Base-by-base conservation (phyloP, 2,888 invertebrate genomes). In the Fragum fragum region DNA sequence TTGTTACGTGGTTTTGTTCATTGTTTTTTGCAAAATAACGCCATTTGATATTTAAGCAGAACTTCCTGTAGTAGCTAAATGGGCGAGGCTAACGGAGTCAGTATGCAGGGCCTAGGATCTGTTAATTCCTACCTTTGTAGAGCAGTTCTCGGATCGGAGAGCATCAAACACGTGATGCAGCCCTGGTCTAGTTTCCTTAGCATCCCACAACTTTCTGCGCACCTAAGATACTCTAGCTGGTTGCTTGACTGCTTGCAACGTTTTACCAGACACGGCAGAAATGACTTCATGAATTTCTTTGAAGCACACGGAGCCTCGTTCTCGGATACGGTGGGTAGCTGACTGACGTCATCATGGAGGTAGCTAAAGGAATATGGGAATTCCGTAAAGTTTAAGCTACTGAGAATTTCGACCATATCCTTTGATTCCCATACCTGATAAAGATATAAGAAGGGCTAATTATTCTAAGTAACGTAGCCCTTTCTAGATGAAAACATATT, bases 131-230 rank as follows among this genome's bases (percentile, higher is more conserved):
- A 70, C 70, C 55, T 29, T 32, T 70, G 11, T 3, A 70, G 1
- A 18, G 70, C 70, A 21, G 55, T 32, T 32, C 18, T 32, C 32
- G 66, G 14, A 3, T 68, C 85, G 0, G 82, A 72, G 26, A 87
- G 68, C 16, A 81, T 69, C 1, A 87, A 57, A 26, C 88, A 88
- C 26, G 86, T 82, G 29, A 88, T 79, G 53, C 88, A 88, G 21
- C 72, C 66, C 28, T 85, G 88, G 1, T 80, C 79, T 39, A 88
- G 68, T 32, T 18, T 63, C 14, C 80, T 68, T 11, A 85, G 28
- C 57, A 83, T 42, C 2, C 68, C 69, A 66, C 81, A 79, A 32
- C 26, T 29, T 47, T 52, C 59, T 16, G 81, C 81, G 63, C 79
- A 86, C 52, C 63, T 39, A 55, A 81, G 53, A 47, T 42, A 61